Base-by-base conservation (phyloP, 2,113 vertebrate genomes). In the Silurus asotus region DNA sequence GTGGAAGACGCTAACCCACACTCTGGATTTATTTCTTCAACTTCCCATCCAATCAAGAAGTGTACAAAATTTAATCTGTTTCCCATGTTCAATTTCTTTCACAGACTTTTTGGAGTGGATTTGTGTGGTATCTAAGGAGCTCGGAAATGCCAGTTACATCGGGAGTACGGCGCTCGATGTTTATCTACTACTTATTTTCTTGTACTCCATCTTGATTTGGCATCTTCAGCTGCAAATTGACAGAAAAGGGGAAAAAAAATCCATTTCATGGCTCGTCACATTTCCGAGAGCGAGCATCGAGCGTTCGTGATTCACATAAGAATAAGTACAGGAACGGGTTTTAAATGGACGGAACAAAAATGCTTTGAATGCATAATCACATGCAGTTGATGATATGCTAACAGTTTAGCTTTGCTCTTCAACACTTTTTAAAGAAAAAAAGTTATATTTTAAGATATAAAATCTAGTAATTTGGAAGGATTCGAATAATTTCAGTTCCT, bases 131-230 rank as follows among this genome's bases (percentile, higher is more conserved):
- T 67, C 9, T 25, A 19, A 74, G 78, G n/a, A 62, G 45, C 45
- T 51, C 20, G 20, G 53, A 15, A 59, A 81, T 10, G 74, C 5
- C 25, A 23, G 51, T 58, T 69, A 53, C 53, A 13, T 45, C 28
- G 19, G 17, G 64, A 69, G 4, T 3, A n/a, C 5, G 2, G 9
- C 6, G 28, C 28, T 61, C 23, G 70, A 76, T 81, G 53, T 72
- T 81, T 80, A 81, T 86, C 84, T 61, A 20, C 83, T 65, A n/a
- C n/a, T 64, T 53, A 69, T 69, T 82, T 82, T 82, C 51, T n/a
- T 69, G 8, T 49, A 25, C 20, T 37, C 55, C 55, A 23, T 61
- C 14, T 61, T 61, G 25, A 72, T 61, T 69, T 51, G 25, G 58
- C 6, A 72, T 76, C 59, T 51, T 65, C n/a, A 25, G 72, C 61